Percentiles rank a stretch among this genome's conserved stretches.
These are phyloP conservation scores for Ctenopoma multispine DNA, from an alignment of 2,797 vertebrate genomes.

Conservation along the genomic window DNA sequence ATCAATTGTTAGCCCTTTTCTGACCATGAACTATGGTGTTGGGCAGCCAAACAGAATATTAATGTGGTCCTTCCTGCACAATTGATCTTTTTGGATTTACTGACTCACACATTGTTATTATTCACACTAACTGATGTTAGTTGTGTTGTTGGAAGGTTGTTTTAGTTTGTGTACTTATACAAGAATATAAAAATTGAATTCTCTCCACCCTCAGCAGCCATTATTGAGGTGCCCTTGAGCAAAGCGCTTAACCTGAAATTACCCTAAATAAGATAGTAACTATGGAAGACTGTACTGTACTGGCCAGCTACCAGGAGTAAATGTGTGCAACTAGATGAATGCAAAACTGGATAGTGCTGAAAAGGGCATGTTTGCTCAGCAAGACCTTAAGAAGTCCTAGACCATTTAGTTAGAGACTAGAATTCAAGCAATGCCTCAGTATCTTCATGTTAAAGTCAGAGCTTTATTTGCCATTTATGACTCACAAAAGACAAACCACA, in stretches of 20 bases:
- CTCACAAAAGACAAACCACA: constrained; percentile 21
- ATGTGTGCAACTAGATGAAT: constrained; percentile 46
- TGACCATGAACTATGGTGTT: constrained; percentile 52
- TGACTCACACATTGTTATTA: neutral
- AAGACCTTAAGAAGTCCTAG: constrained; percentile 18
- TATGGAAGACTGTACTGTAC: constrained; percentile 1
- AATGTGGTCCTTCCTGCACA: constrained; percentile 51
- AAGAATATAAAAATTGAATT: neutral
- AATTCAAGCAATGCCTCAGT: constrained; percentile 11
- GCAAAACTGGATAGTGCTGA: constrained; percentile 25
- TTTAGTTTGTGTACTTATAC: neutral
- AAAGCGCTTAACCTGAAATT: constrained; percentile 37
- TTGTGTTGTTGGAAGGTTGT: constrained; percentile 7
- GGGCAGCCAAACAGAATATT: constrained; percentile 62
- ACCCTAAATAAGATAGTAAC: constrained; percentile 19
- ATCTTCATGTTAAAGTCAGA: neutral
- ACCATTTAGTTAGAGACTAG: constrained; percentile 4
- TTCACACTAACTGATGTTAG: neutral
- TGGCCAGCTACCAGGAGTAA: constrained; percentile 40
- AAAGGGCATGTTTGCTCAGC: constrained; percentile 46
- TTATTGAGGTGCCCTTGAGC: constrained; percentile 46
- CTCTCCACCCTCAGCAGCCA: neutral
- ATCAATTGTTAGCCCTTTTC: constrained; percentile 64
- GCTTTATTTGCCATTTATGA: constrained; percentile 32
- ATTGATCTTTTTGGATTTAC: constrained; percentile 49